Evolutionary conservation across 2,113 vertebrate species (phyloP).

Genomic region (Pluvialis apricaria): DNA sequence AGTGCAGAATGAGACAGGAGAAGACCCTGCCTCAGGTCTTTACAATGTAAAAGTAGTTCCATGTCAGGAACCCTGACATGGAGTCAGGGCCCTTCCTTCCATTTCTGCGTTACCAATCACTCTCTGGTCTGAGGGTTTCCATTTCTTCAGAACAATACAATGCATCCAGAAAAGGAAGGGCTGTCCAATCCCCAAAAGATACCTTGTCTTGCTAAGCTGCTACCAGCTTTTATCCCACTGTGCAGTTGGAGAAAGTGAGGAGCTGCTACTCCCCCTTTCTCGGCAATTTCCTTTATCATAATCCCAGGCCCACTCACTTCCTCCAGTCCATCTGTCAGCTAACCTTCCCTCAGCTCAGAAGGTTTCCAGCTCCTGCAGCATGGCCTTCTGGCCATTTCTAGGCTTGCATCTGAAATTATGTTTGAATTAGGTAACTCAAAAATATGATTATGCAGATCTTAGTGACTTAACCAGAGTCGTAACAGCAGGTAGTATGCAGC

Average conservation of each 20-base stretch:
- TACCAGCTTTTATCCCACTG: background rate
- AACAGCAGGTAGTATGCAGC: background rate
- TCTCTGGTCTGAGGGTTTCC: background rate
- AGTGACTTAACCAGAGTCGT: background rate
- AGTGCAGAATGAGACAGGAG: background rate
- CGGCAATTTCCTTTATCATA: slow-evolving; percentile 36
- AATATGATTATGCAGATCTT: background rate
- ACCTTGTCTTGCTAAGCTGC: background rate
- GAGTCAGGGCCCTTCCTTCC: background rate
- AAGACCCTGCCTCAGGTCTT: background rate
- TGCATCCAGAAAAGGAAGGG: background rate
- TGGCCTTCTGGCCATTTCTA: slow-evolving; percentile 39
- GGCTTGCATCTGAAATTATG: background rate
- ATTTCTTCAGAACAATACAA: background rate
- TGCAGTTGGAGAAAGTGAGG: background rate
- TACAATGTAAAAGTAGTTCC: background rate
- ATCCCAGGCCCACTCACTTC: slow-evolving; percentile 26
- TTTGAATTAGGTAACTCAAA: background rate
- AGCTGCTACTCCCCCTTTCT: background rate
- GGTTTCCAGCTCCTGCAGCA: slow-evolving; percentile 39
- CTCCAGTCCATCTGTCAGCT: slow-evolving; percentile 51
- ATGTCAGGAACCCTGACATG: background rate
- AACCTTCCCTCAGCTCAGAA: slow-evolving; percentile 18
- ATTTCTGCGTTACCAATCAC: background rate
- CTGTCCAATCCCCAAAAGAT: background rate